phyloP scores from a whole-genome alignment of 2,113 vertebrate genomes.

The Speoplatyrhinus poulsoni region DNA sequence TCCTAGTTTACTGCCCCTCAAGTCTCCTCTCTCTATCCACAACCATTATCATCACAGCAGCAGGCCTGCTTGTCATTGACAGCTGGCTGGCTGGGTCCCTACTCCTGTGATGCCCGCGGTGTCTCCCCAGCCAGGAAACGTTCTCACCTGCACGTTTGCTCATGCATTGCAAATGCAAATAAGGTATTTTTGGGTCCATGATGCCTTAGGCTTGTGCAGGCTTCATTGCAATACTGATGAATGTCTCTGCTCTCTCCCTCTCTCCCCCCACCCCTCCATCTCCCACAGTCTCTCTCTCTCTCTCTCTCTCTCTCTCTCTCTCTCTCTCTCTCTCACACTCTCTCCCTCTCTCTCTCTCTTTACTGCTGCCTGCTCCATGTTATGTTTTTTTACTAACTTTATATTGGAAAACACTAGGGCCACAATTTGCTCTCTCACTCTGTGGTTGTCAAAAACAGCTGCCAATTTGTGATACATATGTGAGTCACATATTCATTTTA shows the following conservation, averaged over 20 bases:
- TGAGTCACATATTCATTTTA: no score
- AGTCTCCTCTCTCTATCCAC: slow-evolving; percentile 3
- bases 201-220: slow-evolving; percentile 16
- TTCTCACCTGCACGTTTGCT: slow-evolving; percentile 34
- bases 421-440: slow-evolving; percentile 1
- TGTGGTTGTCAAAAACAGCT: neutral
- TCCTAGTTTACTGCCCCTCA: no score
- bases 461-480: neutral
- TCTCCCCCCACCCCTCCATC: no score
- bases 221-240: slow-evolving; percentile 18
- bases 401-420: neutral
- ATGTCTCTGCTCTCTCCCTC: slow-evolving; percentile 9
- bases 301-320: no score
- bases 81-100: slow-evolving; percentile 27
- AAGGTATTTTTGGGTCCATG: slow-evolving; percentile 41
- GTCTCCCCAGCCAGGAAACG: slow-evolving; percentile 16
- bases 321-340: no score
- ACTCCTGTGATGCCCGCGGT: slow-evolving; percentile 9
- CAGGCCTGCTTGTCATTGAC: slow-evolving; percentile 25
- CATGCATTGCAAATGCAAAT: slow-evolving; percentile 19
- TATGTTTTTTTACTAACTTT: slow-evolving; percentile 15
- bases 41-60: slow-evolving; percentile 43
- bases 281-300: no score
- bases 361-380: slow-evolving; percentile 3
- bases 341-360: no score